Evolutionary conservation across 2,797 vertebrate genomes (phyloP), one percentile per base, ranked within the genome.

Genomic region (Buphagus erythrorhynchus): DNA sequence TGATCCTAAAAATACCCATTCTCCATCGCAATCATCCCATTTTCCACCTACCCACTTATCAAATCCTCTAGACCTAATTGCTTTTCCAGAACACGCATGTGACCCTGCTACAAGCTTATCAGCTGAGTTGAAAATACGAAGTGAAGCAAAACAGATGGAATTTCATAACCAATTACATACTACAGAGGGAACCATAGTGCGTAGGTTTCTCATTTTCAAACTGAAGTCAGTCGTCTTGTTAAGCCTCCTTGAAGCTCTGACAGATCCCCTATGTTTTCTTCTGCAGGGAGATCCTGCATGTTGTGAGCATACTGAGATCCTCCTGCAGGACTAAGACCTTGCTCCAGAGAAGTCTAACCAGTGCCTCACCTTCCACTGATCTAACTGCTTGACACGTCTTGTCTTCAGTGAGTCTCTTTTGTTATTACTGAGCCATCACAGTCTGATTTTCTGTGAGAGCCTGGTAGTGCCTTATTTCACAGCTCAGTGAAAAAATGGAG

Each of bases 71-170:
- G 65, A 82, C 36, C 54, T 67, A 73, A 85, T 3, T 88, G 45
- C 83, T 93, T 89, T 90, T 61, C 42, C 65, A 85, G 84, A 92
- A 61, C 77, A 65, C 3, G 14, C 59, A 58, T 4, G 1, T 87
- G 76, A 87, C 75, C 75, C 57, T 85, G 71, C 48, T 82, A 73
- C 40, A 59, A 85, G 67, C 51, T 95, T 85, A 85, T 85, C 57
- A 80, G 45, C 42, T 0, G 3, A 90, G 68, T 26, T 88, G 81
- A 79, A 97, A 96, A 92, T 57, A 74, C 0, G 4, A 94, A 94
- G 68, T 83, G 91, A 96, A 95, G 82, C 51, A 92, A 95, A 96
- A 75, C 78, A 96, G 88, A 86, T 94, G 84, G 91, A 96, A 88
- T 94, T 92, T 93, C 91, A 83, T 68, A 94, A 92, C 88, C 74